Evolutionary conservation across 2,888 invertebrate genomes (phyloP).

Genomic region (Metalampra italica): DNA sequence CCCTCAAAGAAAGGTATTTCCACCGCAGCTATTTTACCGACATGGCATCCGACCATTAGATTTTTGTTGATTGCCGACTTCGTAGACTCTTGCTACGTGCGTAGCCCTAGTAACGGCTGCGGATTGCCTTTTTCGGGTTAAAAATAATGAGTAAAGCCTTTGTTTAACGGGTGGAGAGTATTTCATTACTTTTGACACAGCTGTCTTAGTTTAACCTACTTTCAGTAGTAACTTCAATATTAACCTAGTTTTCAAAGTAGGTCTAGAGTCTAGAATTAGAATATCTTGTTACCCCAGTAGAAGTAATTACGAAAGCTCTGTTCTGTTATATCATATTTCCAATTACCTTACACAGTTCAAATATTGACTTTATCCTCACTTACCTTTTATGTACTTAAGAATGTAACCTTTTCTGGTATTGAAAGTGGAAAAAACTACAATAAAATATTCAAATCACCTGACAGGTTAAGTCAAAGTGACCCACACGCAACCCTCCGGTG

Average conservation of each 20-base stretch:
- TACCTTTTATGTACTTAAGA: too few species aligned
- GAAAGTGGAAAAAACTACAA: neutral
- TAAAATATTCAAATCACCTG: slow-evolving; percentile 4
- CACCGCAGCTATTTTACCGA: slow-evolving; percentile 54
- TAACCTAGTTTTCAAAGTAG: too few species aligned
- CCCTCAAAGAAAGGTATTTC: slow-evolving; percentile 14
- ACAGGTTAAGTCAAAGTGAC: slow-evolving; percentile 1
- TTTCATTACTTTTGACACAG: neutral
- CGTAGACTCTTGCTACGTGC: slow-evolving; percentile 40
- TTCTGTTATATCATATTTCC: too few species aligned
- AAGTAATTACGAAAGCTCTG: too few species aligned
- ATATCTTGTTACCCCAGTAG: too few species aligned
- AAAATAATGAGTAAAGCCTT: slow-evolving; percentile 20
- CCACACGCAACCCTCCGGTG: neutral
- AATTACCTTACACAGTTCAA: too few species aligned
- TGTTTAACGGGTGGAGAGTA: slow-evolving; percentile 17
- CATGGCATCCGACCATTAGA: slow-evolving; percentile 73
- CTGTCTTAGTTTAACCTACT: neutral
- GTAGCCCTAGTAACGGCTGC: slow-evolving; percentile 22
- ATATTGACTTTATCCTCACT: too few species aligned
- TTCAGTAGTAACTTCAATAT: too few species aligned
- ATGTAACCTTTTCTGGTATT: too few species aligned
- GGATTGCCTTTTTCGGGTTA: slow-evolving; percentile 18
- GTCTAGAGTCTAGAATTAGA: too few species aligned
- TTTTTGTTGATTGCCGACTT: slow-evolving; percentile 54